phyloP scores from a whole-genome alignment of 1,140 invertebrate species.

The Drosophila albomicans region DNA sequence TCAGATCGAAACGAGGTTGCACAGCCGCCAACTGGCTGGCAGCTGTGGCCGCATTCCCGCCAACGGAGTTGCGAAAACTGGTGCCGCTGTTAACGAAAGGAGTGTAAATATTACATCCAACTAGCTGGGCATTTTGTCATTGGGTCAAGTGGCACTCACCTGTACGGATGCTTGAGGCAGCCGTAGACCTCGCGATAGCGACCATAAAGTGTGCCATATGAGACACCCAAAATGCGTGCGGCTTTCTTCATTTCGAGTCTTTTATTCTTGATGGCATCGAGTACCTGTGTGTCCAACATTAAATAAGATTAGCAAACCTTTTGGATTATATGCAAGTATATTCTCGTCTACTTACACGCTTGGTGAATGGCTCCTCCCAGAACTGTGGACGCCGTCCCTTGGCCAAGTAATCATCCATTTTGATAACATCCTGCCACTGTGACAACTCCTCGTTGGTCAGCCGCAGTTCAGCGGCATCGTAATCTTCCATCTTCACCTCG shows the following conservation, averaged over 20 bases:
- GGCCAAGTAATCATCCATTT: conserved; percentile 94
- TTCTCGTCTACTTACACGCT: conserved; percentile 85
- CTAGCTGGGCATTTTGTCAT: background rate
- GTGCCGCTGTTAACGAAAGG: conserved; percentile 55
- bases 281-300: conserved; percentile 85
- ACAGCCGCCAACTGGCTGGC: conserved; percentile 61
- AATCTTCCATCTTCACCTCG: conserved; percentile 78
- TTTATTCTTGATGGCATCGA: conserved; percentile 95
- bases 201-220: conserved; percentile 95
- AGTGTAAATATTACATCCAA: background rate
- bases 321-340: no score
- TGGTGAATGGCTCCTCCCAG: conserved; percentile 94
- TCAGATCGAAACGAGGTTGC: conserved; percentile 75
- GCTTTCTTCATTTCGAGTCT: conserved; percentile 97
- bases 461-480: conserved; percentile 73
- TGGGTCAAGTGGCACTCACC: conserved; percentile 43
- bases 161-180: conserved; percentile 89
- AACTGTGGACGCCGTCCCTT: conserved; percentile 94
- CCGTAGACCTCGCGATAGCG: conserved; percentile 94
- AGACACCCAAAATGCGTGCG: conserved; percentile 94
- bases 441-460: conserved; percentile 80
- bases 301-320: no score
- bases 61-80: conserved; percentile 69
- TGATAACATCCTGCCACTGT: conserved; percentile 89
- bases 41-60: conserved; percentile 49